These are phyloP conservation scores for Trinorchestia longiramus DNA, from an alignment of 1,140 invertebrate species.

Conservation along the genomic window DNA sequence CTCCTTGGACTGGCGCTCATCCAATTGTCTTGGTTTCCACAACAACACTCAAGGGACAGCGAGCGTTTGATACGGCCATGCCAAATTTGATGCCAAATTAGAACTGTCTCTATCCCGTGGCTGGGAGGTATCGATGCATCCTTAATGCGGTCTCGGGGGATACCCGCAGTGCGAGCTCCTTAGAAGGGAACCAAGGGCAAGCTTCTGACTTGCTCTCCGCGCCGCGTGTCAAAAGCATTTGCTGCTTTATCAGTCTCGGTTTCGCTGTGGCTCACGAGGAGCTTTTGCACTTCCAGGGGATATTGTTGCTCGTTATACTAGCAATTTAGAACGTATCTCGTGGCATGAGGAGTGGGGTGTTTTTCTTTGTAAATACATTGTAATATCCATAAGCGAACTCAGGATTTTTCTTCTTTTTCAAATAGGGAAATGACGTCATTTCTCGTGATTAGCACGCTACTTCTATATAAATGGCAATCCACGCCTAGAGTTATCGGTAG, in stretches of 20 bases:
- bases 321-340: not conserved
- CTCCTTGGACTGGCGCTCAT: constrained; percentile 3
- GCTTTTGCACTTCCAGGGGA: not conserved
- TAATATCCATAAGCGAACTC: not conserved
- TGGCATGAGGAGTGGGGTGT: not conserved
- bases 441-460: no score
- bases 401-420: not conserved
- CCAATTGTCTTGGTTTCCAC: constrained; percentile 52
- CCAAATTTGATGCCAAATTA: constrained; percentile 54
- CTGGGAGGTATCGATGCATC: constrained; percentile 53
- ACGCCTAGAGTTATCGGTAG: no score
- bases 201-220: not conserved
- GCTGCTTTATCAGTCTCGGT: not conserved
- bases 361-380: not conserved
- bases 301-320: not conserved
- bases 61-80: constrained; percentile 43
- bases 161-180: not conserved
- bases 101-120: not conserved
- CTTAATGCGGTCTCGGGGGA: constrained; percentile 20
- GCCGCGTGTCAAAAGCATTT: no score
- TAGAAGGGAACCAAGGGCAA: not conserved
- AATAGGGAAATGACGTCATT: not conserved
- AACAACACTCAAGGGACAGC: constrained; percentile 43
- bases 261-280: not conserved
- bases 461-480: no score